Conservation (phyloP, 2,113 vertebrate species). For the Nicator chloris region DNA sequence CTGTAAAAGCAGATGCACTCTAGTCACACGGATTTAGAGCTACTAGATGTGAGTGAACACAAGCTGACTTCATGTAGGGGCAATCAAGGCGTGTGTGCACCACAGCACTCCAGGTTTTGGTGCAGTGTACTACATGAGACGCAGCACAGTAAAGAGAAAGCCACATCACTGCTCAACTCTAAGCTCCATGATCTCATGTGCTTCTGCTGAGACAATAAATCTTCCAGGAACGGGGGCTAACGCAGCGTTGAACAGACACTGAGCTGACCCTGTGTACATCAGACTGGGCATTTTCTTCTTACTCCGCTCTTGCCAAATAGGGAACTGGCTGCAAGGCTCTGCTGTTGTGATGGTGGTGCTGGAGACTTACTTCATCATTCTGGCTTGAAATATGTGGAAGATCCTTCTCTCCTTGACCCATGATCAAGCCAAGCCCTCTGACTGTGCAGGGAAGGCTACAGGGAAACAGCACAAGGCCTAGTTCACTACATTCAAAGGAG, state of each 20-base stretch:
- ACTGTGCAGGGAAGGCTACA: background rate
- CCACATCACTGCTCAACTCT: background rate
- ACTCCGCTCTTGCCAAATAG: background rate
- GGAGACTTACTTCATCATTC: background rate
- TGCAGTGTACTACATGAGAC: background rate
- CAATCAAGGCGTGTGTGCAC: accelerated
- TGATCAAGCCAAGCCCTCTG: background rate
- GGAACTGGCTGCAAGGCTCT: background rate
- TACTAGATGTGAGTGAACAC: background rate
- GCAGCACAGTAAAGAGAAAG: background rate
- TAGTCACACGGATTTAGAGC: background rate
- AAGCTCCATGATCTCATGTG: background rate
- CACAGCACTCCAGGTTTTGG: too few relatives aligned
- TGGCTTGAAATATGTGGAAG: background rate
- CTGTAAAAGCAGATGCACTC: background rate
- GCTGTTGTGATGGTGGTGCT: background rate
- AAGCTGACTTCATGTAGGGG: background rate
- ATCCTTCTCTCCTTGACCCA: background rate
- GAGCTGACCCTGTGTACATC: background rate
- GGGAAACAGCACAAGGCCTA: background rate
- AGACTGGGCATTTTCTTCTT: background rate
- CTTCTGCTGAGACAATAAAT: background rate
- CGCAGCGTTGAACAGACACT: accelerated
- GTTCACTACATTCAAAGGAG: background rate
- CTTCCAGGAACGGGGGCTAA: background rate